Evolutionary conservation across 2,113 vertebrate genomes (phyloP), one percentile per base, ranked within the genome.

Genomic region (Cheilinus undulatus): DNA sequence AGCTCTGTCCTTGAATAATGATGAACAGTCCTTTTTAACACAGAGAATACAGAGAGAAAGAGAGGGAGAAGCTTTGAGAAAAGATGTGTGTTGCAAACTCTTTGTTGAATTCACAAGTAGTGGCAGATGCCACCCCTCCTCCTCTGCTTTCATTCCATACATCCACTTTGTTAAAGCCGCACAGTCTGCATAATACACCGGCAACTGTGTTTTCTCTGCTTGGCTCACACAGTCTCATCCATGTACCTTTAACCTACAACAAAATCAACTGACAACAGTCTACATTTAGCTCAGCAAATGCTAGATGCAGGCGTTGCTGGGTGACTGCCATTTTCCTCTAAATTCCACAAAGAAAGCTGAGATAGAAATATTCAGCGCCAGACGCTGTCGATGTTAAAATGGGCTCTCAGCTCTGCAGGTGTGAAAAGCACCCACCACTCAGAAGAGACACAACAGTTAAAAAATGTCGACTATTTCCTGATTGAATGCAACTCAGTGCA

Each of bases 1-100:
- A 91, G 90, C 88, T 85, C 78, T 34, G 76, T 92, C 86, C 88
- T 87, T 90, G 87, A 91, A 91, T 89, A 85, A 89, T 90, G 87
- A 92, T 88, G 88, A 89, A 92, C 88, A 87, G 79, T 78, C 80
- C 60, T 51, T 81, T 87, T 85, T 80, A 8, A 76, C 79, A 52
- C 64, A 67, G 40, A 81, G 67, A 87, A 88, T 79, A 78, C 36
- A 32, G 32, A 56, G 58, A 82, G 79, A 76, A 52, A 60, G 52
- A 48, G 40, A 63, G 78, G 56, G 45, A 27, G 60, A 66, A 45
- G 80, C 78, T 84, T 50, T 63, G 80, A 70, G 79, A 86, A 75
- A 78, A 76, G 79, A 78, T 73, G 87, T 69, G 77, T 51, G 71
- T 59, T 69, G 62, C 68, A 58, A 50, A 72, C 34, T 82, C 66